Conservation (phyloP, 2,797 vertebrate genomes). For the Onychomys torridus region DNA sequence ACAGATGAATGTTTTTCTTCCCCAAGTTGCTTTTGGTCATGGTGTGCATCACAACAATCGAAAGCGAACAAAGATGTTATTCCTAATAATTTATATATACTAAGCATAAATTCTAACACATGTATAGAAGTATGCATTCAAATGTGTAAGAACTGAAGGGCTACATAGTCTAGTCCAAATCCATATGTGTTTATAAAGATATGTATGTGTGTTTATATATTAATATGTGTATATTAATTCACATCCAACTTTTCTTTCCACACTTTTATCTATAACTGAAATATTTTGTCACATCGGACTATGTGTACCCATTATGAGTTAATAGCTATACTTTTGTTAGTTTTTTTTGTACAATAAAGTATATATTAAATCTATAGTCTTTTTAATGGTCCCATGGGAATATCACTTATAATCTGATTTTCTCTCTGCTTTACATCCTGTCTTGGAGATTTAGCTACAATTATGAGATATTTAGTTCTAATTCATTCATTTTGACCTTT, state of each 20-base stretch:
- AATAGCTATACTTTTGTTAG: not conserved
- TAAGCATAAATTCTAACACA: not conserved
- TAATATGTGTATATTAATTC: not conserved
- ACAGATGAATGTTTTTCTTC: not conserved
- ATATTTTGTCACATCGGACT: not conserved
- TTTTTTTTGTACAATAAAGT: not conserved
- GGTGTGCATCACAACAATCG: not conserved
- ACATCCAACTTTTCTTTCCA: not conserved
- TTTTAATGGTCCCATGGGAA: not conserved
- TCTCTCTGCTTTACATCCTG: not conserved
- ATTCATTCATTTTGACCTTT: slow-evolving; percentile 10
- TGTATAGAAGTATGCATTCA: not conserved
- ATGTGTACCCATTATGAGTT: not conserved
- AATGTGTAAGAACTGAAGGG: not conserved
- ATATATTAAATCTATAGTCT: not conserved
- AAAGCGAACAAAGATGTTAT: not conserved
- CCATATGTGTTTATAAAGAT: not conserved
- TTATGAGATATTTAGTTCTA: not conserved
- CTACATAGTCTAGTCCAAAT: not conserved
- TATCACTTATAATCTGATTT: not conserved
- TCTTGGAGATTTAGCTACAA: not conserved
- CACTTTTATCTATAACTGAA: not conserved
- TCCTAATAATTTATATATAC: not conserved
- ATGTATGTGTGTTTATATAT: not conserved
- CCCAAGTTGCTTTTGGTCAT: not conserved